A percentile compares a stretch with the other conserved stretches of the same genome.
Evolutionary conservation across 2,888 invertebrate species (phyloP).

Genomic region (Microctonus hyperodae): DNA sequence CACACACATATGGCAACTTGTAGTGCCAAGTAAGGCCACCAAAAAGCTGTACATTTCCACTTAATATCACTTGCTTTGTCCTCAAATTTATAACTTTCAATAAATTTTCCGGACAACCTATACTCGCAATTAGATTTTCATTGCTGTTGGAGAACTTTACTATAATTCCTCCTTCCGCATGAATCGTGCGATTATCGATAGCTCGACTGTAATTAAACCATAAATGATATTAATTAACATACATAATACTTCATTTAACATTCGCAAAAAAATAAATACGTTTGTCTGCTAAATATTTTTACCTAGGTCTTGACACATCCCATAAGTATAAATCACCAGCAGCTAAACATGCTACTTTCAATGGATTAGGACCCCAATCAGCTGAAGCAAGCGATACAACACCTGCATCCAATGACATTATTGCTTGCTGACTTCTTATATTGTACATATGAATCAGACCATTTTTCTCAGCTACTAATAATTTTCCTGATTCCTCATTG

Average conservation of each 20-base stretch:
- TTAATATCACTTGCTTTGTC: conserved; percentile 67
- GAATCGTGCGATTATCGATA: conserved; percentile 67
- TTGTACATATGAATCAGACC: conserved; percentile 79
- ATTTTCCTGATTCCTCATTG: conserved; percentile 72
- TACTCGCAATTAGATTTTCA: conserved; percentile 71
- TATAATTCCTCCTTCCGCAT: conserved; percentile 70
- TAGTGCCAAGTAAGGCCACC: conserved; percentile 73
- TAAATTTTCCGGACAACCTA: conserved; percentile 72
- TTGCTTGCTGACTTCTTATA: conserved; percentile 71
- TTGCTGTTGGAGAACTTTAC: conserved; percentile 71
- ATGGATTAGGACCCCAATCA: conserved; percentile 75
- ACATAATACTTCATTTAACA: too few relatives aligned
- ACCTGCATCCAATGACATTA: conserved; percentile 72
- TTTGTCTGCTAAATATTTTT: conserved; percentile 38
- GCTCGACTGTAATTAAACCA: conserved; percentile 65
- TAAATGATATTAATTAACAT: background rate
- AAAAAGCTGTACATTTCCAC: conserved; percentile 66
- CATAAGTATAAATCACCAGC: conserved; percentile 74
- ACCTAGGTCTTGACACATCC: conserved; percentile 75
- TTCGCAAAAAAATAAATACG: conserved; percentile 15
- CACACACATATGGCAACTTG: conserved; percentile 68
- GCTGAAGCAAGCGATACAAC: conserved; percentile 71
- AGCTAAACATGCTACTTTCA: conserved; percentile 71
- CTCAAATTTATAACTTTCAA: conserved; percentile 71
- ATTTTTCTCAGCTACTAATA: conserved; percentile 78